Evolutionary conservation across 2,888 invertebrate species (phyloP), one percentile per base, ranked within the genome.

Genomic region (Drosophila villosipedis): DNA sequence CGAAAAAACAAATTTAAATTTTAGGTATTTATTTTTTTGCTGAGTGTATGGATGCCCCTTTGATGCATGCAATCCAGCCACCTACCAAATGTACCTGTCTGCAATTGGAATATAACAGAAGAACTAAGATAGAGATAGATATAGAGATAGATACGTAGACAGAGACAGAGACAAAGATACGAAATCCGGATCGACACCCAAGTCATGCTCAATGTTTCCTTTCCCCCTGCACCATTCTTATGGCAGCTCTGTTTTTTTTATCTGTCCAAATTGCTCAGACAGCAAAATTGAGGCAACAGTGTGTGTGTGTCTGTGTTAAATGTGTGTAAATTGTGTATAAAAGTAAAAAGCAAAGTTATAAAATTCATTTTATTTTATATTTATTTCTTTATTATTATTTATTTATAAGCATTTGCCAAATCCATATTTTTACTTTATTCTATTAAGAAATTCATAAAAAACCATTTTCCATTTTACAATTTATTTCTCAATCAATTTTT

Each of bases 21-120:
- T n/a, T 41, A 10, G 10, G 10, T n/a, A n/a, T 41, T 41, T n/a
- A 16, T 41, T 25, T 25, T 41, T 47, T 47, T 16, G 16, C 25
- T 47, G 25, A 47, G 47, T 25, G 25, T 16, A 47, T 47, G 16
- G 39, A 53, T 39, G 39, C 16, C 22, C 31, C 39, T 16, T 22
- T 50, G 50, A 50, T 50, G 49, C 33, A n/a, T 28, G 37, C 35
- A 37, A 35, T 35, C 9, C 6, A 35, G 30, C 22, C 22, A 22
- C 57, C 16, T 41, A 52, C 50, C 28, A 28, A 52, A 49, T 49
- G 49, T 55, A 37, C 59, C 9, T 49, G 33, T n/a, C 47, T 47
- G 22, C 47, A 50, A 14, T 35, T 60, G n/a, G 33, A 50, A n/a
- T 6, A 31, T 2, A 47, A 47, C 16, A 47, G 25, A 16, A 16